Conservation (phyloP, 2,797 vertebrate species). For the Acropternis orthonyx region DNA sequence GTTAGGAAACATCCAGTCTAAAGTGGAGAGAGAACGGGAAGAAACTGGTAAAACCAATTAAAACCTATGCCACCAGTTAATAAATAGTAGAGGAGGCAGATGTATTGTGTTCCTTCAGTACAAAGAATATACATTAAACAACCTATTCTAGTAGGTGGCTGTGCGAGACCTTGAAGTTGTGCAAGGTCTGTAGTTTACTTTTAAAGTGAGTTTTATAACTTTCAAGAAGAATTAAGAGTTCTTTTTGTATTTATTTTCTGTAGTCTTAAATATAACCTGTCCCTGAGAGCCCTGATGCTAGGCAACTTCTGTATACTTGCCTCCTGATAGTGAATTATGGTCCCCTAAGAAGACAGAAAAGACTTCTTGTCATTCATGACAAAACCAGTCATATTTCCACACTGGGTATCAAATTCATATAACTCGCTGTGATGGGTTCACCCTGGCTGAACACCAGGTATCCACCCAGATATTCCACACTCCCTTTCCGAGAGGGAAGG, state of each 20-base stretch:
- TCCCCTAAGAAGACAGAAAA: background rate
- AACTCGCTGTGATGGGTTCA: too few species aligned
- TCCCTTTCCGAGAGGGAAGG: too few species aligned
- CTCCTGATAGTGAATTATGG: background rate
- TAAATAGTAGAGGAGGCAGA: background rate
- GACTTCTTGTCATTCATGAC: background rate
- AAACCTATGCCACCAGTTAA: background rate
- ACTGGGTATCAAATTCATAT: background rate
- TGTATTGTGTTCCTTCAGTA: background rate
- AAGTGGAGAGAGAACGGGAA: background rate
- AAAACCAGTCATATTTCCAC: background rate
- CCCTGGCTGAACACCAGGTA: too few species aligned
- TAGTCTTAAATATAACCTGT: background rate
- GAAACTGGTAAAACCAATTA: background rate
- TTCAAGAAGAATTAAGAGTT: background rate
- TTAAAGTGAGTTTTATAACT: background rate
- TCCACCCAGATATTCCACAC: too few species aligned
- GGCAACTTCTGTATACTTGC: background rate
- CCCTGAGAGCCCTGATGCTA: background rate
- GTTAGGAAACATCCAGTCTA: background rate
- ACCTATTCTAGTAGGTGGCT: background rate
- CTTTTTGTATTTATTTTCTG: background rate
- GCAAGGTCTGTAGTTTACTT: background rate
- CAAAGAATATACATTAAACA: background rate
- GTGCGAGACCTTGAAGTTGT: background rate